A percentile compares a stretch with the other conserved stretches of the same genome.
Evolutionary conservation across 2,888 invertebrate species (phyloP).

Genomic region (Dolomedes plantarius): DNA sequence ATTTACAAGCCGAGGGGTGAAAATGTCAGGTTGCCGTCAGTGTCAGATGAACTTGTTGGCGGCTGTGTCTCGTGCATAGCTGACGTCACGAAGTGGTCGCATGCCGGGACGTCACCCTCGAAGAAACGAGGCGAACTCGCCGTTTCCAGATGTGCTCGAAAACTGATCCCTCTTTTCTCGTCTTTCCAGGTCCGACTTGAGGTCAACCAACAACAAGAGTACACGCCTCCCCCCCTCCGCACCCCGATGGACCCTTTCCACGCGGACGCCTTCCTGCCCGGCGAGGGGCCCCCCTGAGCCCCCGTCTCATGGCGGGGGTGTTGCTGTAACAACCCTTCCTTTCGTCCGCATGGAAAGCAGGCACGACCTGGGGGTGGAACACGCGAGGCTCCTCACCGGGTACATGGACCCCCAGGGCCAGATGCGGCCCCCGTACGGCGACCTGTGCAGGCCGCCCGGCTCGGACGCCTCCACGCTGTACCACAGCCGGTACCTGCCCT

Average conservation of each 20-base stretch:
- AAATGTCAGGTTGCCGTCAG: too few species aligned
- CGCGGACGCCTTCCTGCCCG: conserved; percentile 9
- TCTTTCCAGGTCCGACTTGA: too few species aligned
- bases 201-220: too few species aligned
- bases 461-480: conserved; percentile 43
- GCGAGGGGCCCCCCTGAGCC: conserved; percentile 5
- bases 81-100: too few species aligned
- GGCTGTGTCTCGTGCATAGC: too few species aligned
- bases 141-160: too few species aligned
- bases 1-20: too few species aligned
- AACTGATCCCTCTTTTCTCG: too few species aligned
- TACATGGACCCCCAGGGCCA: conserved; percentile 54
- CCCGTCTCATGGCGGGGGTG: not conserved
- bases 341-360: conserved; percentile 42
- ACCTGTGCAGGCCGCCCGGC: conserved; percentile 43
- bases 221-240: too few species aligned
- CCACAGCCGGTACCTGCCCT: conserved; percentile 61
- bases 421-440: conserved; percentile 57
- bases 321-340: not conserved
- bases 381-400: conserved; percentile 32
- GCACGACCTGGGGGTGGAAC: conserved; percentile 58
- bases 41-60: too few species aligned
- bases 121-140: too few species aligned
- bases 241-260: conserved; percentile 25
- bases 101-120: too few species aligned